Evolutionary conservation across 2,888 invertebrate genomes (phyloP).

Genomic region (Lepas anatifera): DNA sequence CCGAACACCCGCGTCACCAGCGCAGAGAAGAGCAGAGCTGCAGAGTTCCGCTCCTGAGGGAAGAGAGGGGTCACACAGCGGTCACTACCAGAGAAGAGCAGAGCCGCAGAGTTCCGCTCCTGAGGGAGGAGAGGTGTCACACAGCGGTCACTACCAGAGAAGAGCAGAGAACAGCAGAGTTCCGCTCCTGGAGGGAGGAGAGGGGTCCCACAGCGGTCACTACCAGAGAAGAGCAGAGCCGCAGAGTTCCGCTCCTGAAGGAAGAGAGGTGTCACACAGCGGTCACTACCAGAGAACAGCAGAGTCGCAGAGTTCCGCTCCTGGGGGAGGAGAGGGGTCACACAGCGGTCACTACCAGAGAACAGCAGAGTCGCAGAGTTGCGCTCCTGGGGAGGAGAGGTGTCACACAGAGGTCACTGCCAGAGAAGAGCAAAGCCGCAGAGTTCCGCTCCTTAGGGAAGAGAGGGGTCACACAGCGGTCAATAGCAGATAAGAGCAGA

Average conservation of each 20-base stretch:
- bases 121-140: neutral
- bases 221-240: slow-evolving; percentile 67
- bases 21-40: slow-evolving; percentile 69
- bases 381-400: neutral
- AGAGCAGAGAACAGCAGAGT: slow-evolving; percentile 30
- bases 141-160: neutral
- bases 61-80: neutral
- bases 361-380: neutral
- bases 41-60: slow-evolving; percentile 50
- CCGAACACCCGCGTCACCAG: slow-evolving; percentile 79
- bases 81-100: neutral
- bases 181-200: neutral
- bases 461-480: neutral
- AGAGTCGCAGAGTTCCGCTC: neutral
- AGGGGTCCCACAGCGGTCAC: no score
- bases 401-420: no score
- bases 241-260: slow-evolving; percentile 53
- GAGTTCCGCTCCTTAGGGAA: slow-evolving; percentile 49
- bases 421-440: slow-evolving; percentile 67
- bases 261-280: neutral
- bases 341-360: neutral
- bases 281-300: neutral
- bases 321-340: neutral
- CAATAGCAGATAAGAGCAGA: neutral
- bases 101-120: neutral